A percentile compares a stretch with the other conserved stretches of the same genome.
Conservation (phyloP, 2,113 vertebrate species). For the Indri indri region DNA sequence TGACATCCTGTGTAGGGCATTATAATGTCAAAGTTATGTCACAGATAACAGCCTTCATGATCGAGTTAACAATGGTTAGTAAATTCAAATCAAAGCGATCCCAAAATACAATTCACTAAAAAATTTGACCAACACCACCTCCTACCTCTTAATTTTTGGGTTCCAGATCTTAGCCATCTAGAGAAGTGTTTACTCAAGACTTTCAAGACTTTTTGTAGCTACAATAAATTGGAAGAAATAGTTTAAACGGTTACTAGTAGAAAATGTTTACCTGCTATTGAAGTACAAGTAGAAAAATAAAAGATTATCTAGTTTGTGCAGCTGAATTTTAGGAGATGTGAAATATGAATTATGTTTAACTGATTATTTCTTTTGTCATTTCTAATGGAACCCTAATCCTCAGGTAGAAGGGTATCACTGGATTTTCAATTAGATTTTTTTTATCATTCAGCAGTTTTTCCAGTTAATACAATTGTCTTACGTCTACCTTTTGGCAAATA, state of each 20-base stretch:
- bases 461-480: not conserved
- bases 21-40: not conserved
- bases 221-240: not conserved
- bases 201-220: not conserved
- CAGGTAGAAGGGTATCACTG: not conserved
- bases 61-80: not conserved
- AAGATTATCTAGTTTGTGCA: not conserved
- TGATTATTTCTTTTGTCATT: not conserved
- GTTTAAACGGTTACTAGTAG: not conserved
- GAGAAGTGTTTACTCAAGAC: not conserved
- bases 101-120: not conserved
- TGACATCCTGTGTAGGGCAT: not conserved
- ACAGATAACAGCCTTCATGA: not conserved
- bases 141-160: not conserved
- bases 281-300: not conserved
- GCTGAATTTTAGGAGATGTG: not conserved
- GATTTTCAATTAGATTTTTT: conserved; percentile 18
- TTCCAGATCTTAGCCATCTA: not conserved
- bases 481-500: not conserved
- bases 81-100: not conserved
- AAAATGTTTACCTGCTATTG: not conserved
- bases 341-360: not conserved
- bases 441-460: not conserved
- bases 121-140: not conserved
- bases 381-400: not conserved